Percentiles rank a stretch among this genome's conserved stretches.
Evolutionary conservation across 2,797 vertebrate species (phyloP).

Genomic region (Pipistrellus nathusii): DNA sequence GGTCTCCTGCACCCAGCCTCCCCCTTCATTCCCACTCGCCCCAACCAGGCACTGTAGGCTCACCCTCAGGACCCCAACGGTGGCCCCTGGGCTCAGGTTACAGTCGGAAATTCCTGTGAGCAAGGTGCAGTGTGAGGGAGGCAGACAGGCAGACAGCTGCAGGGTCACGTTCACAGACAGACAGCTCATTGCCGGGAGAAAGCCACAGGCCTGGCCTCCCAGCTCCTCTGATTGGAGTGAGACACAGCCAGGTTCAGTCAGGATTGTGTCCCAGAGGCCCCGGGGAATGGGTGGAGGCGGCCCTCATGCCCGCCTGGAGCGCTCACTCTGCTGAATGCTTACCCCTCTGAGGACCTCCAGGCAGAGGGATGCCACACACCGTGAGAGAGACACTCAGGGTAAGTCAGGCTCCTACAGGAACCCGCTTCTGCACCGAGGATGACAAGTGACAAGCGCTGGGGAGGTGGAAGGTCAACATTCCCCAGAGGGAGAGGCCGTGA

Average conservation of each 20-base stretch:
- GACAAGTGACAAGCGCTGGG: fast-evolving
- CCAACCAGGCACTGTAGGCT: neutral
- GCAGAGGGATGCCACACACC: neutral
- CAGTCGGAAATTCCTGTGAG: too few relatives aligned
- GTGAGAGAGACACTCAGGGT: neutral
- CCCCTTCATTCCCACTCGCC: neutral
- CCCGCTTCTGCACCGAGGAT: neutral
- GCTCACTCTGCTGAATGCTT: neutral
- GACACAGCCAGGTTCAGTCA: neutral
- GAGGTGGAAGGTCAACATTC: neutral
- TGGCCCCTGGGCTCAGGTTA: neutral
- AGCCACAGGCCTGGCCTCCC: slow-evolving; percentile 32
- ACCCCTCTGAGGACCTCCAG: neutral
- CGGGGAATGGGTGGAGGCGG: neutral
- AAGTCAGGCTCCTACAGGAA: neutral
- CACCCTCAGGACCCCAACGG: neutral
- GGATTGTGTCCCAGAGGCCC: neutral
- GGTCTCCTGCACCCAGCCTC: neutral
- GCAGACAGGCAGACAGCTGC: slow-evolving; percentile 38
- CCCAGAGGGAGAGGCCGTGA: neutral
- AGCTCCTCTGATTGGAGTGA: slow-evolving; percentile 39
- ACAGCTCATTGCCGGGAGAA: slow-evolving; percentile 52
- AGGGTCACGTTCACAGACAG: slow-evolving; percentile 11
- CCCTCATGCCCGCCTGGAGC: slow-evolving; percentile 43
- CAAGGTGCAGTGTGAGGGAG: neutral